These are phyloP conservation scores for Beris morrisii DNA, from an alignment of 2,888 invertebrate genomes.

Conservation along the genomic window DNA sequence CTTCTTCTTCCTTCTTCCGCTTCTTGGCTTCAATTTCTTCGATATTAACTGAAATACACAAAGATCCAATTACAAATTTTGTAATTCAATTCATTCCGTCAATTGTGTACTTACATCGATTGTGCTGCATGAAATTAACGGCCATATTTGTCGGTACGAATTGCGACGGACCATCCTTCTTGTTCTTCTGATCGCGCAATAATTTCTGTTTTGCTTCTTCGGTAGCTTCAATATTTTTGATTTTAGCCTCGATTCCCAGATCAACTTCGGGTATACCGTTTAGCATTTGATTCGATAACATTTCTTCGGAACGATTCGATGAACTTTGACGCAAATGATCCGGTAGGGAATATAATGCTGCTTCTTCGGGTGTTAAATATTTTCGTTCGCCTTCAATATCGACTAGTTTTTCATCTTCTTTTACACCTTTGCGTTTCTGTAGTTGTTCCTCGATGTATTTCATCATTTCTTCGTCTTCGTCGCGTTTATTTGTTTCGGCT, in stretches of 20 bases:
- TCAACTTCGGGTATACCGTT: conserved; percentile 99
- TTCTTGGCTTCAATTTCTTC: conserved; percentile 65
- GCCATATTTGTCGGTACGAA: conserved; percentile 99
- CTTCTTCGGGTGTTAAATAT: conserved; percentile 86
- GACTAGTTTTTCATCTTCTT: conserved; percentile 55
- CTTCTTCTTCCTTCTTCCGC: conserved; percentile 58
- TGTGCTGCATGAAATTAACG: conserved; percentile 97
- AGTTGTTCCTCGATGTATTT: conserved; percentile 88
- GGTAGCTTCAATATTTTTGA: conserved; percentile 97
- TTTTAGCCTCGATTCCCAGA: conserved; percentile 98
- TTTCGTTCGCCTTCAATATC: conserved; percentile 58
- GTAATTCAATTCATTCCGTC: not conserved
- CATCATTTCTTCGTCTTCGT: conserved; percentile 99
- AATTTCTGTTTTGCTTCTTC: conserved; percentile 96
- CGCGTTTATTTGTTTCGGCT: conserved; percentile 95
- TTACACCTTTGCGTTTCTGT: conserved; percentile 76
- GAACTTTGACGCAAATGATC: conserved; percentile 85
- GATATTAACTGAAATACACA: conserved; percentile 72
- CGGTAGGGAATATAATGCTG: conserved; percentile 85
- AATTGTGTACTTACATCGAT: conserved; percentile 71
- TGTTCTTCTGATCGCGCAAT: conserved; percentile 84
- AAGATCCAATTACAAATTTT: conserved; percentile 25
- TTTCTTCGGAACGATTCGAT: conserved; percentile 91
- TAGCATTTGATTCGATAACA: conserved; percentile 99
- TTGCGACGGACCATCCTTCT: conserved; percentile 89